Percentiles rank a stretch among this genome's conserved stretches.
phyloP scores from a whole-genome alignment of 2,113 vertebrate species.

The Urocolius indicus region DNA sequence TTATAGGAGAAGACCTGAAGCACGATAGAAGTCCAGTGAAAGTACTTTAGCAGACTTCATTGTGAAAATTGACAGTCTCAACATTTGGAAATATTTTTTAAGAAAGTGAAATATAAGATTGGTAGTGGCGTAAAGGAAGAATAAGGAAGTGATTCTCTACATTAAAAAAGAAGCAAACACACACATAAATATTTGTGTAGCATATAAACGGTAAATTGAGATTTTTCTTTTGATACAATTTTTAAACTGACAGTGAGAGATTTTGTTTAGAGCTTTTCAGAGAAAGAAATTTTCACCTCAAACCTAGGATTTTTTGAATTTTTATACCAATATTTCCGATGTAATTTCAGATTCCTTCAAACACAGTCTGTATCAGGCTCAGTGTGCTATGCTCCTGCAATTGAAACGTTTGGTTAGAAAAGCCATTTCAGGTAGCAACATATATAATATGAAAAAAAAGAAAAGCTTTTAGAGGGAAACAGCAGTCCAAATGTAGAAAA shows the following conservation, averaged over 20 bases:
- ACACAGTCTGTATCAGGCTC: background rate
- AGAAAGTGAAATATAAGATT: background rate
- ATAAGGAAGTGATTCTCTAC: background rate
- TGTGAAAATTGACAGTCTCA: background rate
- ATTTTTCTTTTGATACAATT: background rate
- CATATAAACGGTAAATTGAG: background rate
- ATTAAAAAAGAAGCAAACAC: background rate
- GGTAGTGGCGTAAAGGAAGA: background rate
- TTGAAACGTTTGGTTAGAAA: background rate
- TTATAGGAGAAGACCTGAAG: background rate
- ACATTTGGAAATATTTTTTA: background rate
- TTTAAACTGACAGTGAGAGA: background rate
- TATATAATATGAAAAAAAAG: background rate
- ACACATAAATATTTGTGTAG: background rate
- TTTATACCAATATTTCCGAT: background rate
- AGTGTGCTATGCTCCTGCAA: accelerated
- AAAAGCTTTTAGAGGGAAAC: background rate
- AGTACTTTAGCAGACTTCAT: background rate
- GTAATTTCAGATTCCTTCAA: background rate
- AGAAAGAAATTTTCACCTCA: background rate
- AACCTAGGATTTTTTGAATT: background rate
- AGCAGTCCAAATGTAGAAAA: background rate
- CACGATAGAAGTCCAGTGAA: background rate
- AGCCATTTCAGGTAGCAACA: background rate
- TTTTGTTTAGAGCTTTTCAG: background rate